These are phyloP conservation scores for Drosophila nasuta DNA, from an alignment of 1,140 invertebrate genomes.

Conservation along the genomic window DNA sequence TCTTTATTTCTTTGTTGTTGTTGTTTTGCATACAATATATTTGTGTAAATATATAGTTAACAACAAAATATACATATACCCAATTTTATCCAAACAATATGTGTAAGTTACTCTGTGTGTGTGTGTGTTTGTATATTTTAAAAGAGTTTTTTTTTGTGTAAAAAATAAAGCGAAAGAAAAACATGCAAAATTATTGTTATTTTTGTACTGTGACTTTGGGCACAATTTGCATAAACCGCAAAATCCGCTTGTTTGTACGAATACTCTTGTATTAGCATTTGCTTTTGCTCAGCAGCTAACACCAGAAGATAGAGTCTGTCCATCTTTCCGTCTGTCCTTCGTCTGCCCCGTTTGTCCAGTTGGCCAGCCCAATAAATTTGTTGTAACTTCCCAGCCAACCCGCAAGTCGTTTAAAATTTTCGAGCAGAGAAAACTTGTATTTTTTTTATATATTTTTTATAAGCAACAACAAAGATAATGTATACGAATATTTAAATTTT, in stretches of 20 bases:
- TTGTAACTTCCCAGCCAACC: slow-evolving; percentile 27
- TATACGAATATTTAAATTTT: slow-evolving; percentile 33
- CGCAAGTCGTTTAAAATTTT: slow-evolving; percentile 38
- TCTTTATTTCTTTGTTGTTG: slow-evolving; percentile 62
- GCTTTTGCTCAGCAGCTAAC: slow-evolving; percentile 28
- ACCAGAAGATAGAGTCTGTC: not conserved
- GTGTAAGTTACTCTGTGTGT: not conserved
- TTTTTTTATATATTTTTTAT: slow-evolving; percentile 5
- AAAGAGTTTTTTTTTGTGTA: slow-evolving; percentile 6
- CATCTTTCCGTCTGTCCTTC: not conserved
- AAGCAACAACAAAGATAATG: slow-evolving; percentile 13
- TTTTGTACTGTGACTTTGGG: slow-evolving; percentile 55
- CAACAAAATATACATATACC: slow-evolving; percentile 17
- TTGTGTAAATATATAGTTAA: slow-evolving; percentile 25
- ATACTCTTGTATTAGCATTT: slow-evolving; percentile 64
- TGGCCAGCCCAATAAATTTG: slow-evolving; percentile 63
- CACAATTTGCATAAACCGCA: slow-evolving; percentile 78
- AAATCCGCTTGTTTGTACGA: slow-evolving; percentile 77
- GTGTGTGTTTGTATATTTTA: slow-evolving; percentile 4
- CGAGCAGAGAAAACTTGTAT: slow-evolving; percentile 39
- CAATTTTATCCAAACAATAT: slow-evolving; percentile 16
- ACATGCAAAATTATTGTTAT: slow-evolving; percentile 53
- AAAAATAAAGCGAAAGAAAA: slow-evolving; percentile 19
- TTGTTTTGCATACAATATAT: not conserved
- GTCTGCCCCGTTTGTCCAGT: slow-evolving; percentile 10